phyloP scores from a whole-genome alignment of 2,113 vertebrate species.

The Corapipo altera region DNA sequence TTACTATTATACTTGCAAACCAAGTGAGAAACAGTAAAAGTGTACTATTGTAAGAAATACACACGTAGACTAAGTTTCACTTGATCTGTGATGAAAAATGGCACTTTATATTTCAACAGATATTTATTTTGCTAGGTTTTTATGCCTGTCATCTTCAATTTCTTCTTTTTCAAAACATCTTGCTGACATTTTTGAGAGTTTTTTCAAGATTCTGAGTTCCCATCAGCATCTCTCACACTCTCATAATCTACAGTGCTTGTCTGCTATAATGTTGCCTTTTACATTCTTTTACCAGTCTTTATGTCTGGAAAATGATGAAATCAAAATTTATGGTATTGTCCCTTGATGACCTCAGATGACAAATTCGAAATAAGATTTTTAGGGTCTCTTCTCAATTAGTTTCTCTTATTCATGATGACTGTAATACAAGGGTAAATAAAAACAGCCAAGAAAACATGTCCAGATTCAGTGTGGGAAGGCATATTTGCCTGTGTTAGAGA shows the following conservation, averaged over 20 bases:
- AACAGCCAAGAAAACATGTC: neutral
- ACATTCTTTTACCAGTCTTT: neutral
- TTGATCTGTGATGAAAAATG: constrained; percentile 24
- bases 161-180: neutral
- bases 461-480: neutral
- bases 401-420: neutral
- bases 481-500: neutral
- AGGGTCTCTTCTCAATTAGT: neutral
- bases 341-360: neutral
- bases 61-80: neutral
- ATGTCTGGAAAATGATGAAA: neutral
- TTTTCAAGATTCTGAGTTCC: neutral
- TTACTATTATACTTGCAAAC: neutral
- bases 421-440: neutral
- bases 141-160: neutral
- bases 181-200: neutral
- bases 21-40: neutral
- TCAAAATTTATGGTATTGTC: neutral
- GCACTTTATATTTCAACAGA: neutral
- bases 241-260: neutral
- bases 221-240: neutral
- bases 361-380: neutral
- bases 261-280: neutral
- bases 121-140: constrained; percentile 14
- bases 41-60: neutral